phyloP scores from a whole-genome alignment of 2,797 vertebrate genomes.

The Argyrosomus regius region DNA sequence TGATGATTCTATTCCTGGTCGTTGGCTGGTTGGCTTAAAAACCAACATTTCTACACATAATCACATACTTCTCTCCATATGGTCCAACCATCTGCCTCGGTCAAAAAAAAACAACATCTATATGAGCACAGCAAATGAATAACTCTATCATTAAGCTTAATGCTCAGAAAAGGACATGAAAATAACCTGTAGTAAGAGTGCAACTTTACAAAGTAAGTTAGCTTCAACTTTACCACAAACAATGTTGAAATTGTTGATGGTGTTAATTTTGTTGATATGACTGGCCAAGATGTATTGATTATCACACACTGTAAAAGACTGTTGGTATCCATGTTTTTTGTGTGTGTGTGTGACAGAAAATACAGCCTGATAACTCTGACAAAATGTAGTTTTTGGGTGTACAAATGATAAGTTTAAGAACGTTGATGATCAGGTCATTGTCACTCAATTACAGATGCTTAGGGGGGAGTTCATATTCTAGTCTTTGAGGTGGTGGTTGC shows the following conservation, averaged over 20 bases:
- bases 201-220: background rate
- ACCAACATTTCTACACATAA: slow-evolving; percentile 64
- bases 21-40: slow-evolving; percentile 40
- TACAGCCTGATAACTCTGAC: slow-evolving; percentile 16
- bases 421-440: slow-evolving; percentile 64
- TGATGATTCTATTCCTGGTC: slow-evolving; percentile 43
- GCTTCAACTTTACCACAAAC: background rate
- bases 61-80: slow-evolving; percentile 84
- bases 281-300: background rate
- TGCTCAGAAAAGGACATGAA: slow-evolving; percentile 27
- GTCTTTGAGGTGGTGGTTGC: slow-evolving; percentile 69
- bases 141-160: slow-evolving; percentile 54
- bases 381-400: slow-evolving; percentile 8
- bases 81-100: slow-evolving; percentile 83
- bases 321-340: background rate
- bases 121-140: slow-evolving; percentile 51
- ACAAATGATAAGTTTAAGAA: slow-evolving; percentile 36
- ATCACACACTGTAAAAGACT: background rate
- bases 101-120: slow-evolving; percentile 59
- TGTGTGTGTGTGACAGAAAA: background rate
- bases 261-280: too few relatives aligned
- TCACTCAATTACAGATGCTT: slow-evolving; percentile 59
- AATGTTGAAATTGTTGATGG: too few relatives aligned
- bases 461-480: slow-evolving; percentile 60
- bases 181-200: background rate